These are phyloP conservation scores for Psylliodes chrysocephalus DNA, from an alignment of 2,888 invertebrate genomes.

Conservation along the genomic window DNA sequence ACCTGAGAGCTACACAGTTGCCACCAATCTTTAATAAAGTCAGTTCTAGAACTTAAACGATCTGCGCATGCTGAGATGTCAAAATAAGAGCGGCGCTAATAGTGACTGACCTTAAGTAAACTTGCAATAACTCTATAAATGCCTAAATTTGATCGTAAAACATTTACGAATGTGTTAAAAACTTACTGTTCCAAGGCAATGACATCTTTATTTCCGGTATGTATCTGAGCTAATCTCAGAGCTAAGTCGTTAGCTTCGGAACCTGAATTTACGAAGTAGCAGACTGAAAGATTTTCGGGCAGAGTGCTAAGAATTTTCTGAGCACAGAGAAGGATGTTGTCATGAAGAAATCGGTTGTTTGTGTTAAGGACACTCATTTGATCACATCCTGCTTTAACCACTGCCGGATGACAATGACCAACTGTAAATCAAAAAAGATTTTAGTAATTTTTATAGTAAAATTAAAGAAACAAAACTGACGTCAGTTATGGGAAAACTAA, in stretches of 20 bases:
- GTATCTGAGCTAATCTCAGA: slow-evolving; percentile 86
- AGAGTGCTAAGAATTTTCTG: slow-evolving; percentile 83
- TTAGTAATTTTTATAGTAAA: no score
- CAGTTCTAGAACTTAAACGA: no score
- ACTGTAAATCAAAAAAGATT: slow-evolving; percentile 74
- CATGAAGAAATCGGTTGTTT: slow-evolving; percentile 96
- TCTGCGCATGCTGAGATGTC: no score
- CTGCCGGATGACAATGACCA: slow-evolving; percentile 96
- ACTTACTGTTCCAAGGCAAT: slow-evolving; percentile 98
- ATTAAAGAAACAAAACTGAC: no score
- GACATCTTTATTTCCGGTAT: slow-evolving; percentile 89
- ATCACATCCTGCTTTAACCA: slow-evolving; percentile 87
- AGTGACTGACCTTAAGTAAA: no score
- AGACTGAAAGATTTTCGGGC: slow-evolving; percentile 87
- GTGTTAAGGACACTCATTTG: slow-evolving; percentile 95
- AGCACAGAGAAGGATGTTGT: slow-evolving; percentile 92
- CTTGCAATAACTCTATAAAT: no score
- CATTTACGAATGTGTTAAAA: slow-evolving; percentile 6
- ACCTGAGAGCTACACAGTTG: no score
- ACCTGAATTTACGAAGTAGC: slow-evolving; percentile 97
- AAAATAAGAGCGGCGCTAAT: no score
- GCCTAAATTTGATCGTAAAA: no score
- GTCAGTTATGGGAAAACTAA: no score
- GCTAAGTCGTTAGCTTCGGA: slow-evolving; percentile 99
- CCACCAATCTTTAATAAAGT: no score